Base-by-base conservation (phyloP, 2,113 vertebrate species). In the Hippocampus guttulatus region DNA sequence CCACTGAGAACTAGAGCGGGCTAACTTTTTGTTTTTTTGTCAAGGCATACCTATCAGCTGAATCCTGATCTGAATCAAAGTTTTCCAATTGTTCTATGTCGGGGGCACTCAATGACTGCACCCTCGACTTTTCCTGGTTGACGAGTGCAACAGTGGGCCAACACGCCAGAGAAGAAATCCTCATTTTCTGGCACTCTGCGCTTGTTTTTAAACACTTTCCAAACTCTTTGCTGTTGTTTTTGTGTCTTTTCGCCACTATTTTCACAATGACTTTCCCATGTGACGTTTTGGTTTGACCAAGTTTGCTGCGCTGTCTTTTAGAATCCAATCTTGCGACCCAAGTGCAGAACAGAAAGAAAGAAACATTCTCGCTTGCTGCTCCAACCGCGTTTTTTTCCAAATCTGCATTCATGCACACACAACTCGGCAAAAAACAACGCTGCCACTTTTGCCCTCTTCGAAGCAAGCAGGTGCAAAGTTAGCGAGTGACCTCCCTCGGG, bases 381-480 rank as follows among this genome's bases (percentile, higher is more conserved):
- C 23, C 54, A 14, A 60, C 7, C 2, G 2, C 11, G 8, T n/a
- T 21, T n/a, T 21, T 23, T 5, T 38, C 33, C 12, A 25, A 27
- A 30, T n/a, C 23, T 27, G 23, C 55, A 60, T 30, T 61, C 14
- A 61, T 60, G 14, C 30, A 61, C 58, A 54, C 30, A 61, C 58
- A 54, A 54, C 2, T 10, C 52, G n/a, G 20, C 51, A 52, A 21
- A 54, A 52, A 49, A 18, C 5, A 8, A 2, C 18, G 27, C 6
- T 18, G 30, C 15, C 16, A 61, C 58, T 61, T 61, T 45, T 14
- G 1, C 58, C 58, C 18, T 23, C 9, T n/a, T 11, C 18, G 15
- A 18, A 33, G 58, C 27, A 18, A 61, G 58, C 58, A 61, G 58
- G 58, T 61, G 58, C 10, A 40, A 41, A 41, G 62, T 64, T 65